A percentile compares a stretch with the other conserved stretches of the same genome.
Evolutionary conservation across 2,113 vertebrate genomes (phyloP).

Genomic region (Hippopotamus amphibius): DNA sequence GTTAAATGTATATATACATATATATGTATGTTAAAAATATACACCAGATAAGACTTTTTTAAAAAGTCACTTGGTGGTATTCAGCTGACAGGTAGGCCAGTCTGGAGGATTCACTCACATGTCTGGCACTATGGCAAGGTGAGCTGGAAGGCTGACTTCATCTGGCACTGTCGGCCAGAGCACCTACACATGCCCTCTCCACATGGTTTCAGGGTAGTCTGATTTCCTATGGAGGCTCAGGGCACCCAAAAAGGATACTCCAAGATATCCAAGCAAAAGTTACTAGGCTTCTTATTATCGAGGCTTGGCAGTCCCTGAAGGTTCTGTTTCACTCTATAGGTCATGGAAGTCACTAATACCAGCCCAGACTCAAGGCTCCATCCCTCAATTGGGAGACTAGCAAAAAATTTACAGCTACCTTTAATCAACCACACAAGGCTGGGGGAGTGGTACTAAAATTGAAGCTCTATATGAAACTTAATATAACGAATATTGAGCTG

Average conservation of each 20-base stretch:
- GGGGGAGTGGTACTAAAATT: not conserved
- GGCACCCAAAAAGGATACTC: not conserved
- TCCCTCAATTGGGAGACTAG: not conserved
- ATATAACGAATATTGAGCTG: not conserved
- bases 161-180: not conserved
- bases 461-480: not conserved
- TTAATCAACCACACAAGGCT: not conserved
- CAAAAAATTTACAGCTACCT: not conserved
- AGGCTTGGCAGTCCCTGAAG: not conserved
- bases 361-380: not conserved
- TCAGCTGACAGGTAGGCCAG: not conserved
- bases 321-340: not conserved
- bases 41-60: not conserved
- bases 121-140: not conserved
- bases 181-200: not conserved
- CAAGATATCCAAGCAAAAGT: not conserved
- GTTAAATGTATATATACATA: accelerated
- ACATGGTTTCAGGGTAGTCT: not conserved
- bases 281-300: not conserved
- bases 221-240: not conserved
- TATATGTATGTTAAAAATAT: not conserved
- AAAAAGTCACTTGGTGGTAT: not conserved
- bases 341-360: not conserved
- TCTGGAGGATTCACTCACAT: not conserved
- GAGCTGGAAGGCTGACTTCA: not conserved